phyloP scores from a whole-genome alignment of 2,888 invertebrate species.

The Acanthopleura granulata region DNA sequence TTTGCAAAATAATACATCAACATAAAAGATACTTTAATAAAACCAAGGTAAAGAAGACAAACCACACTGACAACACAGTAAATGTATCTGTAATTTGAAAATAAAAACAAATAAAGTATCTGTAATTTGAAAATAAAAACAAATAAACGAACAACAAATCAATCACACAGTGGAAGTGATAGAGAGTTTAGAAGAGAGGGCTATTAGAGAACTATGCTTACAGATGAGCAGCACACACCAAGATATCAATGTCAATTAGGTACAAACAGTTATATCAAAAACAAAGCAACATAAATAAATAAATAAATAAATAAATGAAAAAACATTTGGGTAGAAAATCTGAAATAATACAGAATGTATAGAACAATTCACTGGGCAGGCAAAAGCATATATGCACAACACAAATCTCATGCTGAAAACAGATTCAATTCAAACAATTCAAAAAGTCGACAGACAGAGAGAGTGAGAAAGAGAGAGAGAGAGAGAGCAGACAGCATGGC shows the following conservation, averaged over 20 bases:
- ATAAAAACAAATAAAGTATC: not conserved
- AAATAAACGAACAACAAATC: not conserved
- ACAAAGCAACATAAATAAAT: no score
- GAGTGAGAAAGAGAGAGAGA: not conserved
- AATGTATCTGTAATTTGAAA: not conserved
- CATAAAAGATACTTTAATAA: not conserved
- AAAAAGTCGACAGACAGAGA: conserved; percentile 1
- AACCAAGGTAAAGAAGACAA: not conserved
- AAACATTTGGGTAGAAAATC: no score
- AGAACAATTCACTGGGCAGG: not conserved
- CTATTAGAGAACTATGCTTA: no score
- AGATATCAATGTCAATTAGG: no score
- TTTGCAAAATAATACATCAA: no score
- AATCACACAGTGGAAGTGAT: no score
- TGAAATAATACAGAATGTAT: not conserved
- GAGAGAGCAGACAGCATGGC: no score
- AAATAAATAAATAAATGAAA: not conserved
- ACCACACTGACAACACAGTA: not conserved
- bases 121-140: not conserved
- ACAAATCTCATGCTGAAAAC: not conserved
- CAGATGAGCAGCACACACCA: no score
- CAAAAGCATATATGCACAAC: not conserved
- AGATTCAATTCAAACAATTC: not conserved
- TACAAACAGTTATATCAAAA: no score
- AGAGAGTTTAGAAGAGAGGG: not conserved